A percentile compares a stretch with the other conserved stretches of the same genome.
phyloP scores from a whole-genome alignment of 2,113 vertebrate genomes.

The Saguinus midas region DNA sequence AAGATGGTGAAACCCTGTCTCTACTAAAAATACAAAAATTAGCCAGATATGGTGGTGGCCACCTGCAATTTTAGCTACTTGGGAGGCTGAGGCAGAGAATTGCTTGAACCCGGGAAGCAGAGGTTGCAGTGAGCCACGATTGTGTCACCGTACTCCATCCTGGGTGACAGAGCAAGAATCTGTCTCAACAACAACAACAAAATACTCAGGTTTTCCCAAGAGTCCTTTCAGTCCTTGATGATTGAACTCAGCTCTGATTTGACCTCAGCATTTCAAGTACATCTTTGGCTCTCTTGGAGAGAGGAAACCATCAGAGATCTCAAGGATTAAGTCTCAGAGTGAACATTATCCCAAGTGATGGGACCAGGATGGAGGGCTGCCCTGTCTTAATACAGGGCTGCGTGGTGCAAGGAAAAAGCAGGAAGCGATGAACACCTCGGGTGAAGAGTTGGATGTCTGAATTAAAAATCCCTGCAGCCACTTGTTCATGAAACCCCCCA shows the following conservation, averaged over 20 bases:
- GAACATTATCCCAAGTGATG: rapidly evolving
- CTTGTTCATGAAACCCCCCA: not conserved
- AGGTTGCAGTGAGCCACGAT: too few species aligned
- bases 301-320: not conserved
- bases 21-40: too few species aligned
- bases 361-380: not conserved
- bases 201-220: not conserved
- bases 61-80: too few species aligned
- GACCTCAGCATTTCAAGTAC: not conserved
- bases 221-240: not conserved
- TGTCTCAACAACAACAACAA: too few species aligned
- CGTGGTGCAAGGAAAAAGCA: not conserved
- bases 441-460: not conserved
- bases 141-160: too few species aligned
- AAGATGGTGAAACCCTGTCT: too few species aligned
- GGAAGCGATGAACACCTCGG: not conserved
- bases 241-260: not conserved
- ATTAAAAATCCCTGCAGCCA: not conserved
- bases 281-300: not conserved
- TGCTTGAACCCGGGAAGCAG: too few species aligned
- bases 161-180: too few species aligned
- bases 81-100: too few species aligned
- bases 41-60: too few species aligned
- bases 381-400: not conserved
- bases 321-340: not conserved